phyloP scores from a whole-genome alignment of 1,140 invertebrate genomes.

The Zaprionus vittiger region DNA sequence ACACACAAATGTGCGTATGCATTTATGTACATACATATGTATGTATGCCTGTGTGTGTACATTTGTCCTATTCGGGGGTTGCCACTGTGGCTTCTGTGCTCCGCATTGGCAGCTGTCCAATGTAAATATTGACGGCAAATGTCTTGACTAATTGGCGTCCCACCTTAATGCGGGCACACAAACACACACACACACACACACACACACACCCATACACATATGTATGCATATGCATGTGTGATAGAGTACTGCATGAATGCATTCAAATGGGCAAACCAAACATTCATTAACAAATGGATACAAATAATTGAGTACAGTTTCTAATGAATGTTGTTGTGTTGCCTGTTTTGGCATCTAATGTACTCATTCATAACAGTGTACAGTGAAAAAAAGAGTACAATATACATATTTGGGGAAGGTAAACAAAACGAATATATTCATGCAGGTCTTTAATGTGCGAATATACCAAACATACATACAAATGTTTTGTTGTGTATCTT shows the following conservation, averaged over 20 bases:
- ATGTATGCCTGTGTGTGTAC: not conserved
- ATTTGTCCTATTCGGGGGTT: constrained; percentile 35
- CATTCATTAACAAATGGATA: no score
- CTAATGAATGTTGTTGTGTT: no score
- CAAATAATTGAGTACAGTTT: no score
- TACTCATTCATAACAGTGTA: no score
- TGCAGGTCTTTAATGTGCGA: no score
- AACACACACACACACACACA: not conserved
- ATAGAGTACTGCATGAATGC: no score
- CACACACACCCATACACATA: not conserved
- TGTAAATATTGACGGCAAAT: constrained; percentile 54
- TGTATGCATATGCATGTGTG: not conserved
- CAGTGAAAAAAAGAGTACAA: no score
- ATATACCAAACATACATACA: no score
- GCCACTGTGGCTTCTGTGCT: constrained; percentile 33
- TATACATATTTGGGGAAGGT: no score
- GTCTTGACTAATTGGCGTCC: constrained; percentile 43
- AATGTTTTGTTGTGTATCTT: not conserved
- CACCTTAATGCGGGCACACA: not conserved
- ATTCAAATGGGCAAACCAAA: no score
- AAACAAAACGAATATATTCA: no score
- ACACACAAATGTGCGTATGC: not conserved
- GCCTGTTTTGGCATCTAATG: no score
- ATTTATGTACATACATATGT: not conserved
- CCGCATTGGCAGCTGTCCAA: constrained; percentile 57